Evolutionary conservation across 2,888 invertebrate genomes (phyloP).

Genomic region (Ferrisia virgata): DNA sequence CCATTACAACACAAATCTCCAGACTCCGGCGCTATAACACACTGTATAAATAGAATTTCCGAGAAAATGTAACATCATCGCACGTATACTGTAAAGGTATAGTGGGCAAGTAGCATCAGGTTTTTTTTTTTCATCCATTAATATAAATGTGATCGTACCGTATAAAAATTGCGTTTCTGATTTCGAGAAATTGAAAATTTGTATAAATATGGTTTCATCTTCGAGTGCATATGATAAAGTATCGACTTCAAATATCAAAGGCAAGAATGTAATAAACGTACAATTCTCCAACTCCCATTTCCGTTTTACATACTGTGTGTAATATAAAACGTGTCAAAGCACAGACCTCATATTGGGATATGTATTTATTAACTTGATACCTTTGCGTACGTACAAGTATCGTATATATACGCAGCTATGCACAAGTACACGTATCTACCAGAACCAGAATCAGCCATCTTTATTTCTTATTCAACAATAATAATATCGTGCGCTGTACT

Average conservation of each 20-base stretch:
- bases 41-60: background rate
- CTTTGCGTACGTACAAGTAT: no score
- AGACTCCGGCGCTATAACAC: no score
- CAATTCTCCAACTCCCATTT: background rate
- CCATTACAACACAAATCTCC: background rate
- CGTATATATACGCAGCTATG: no score
- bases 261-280: background rate
- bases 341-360: background rate
- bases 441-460: no score
- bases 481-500: no score
- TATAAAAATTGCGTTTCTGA: no score
- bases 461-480: no score
- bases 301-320: background rate
- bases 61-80: background rate
- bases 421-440: no score
- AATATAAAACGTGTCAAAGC: no score
- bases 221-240: background rate
- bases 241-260: background rate
- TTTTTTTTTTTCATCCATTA: background rate
- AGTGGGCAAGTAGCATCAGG: background rate
- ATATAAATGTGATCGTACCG: no score
- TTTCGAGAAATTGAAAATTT: conserved; percentile 4
- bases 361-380: no score
- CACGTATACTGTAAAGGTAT: no score
- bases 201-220: background rate